Conservation (phyloP, 2,797 vertebrate genomes). For the Lerista edwardsae region DNA sequence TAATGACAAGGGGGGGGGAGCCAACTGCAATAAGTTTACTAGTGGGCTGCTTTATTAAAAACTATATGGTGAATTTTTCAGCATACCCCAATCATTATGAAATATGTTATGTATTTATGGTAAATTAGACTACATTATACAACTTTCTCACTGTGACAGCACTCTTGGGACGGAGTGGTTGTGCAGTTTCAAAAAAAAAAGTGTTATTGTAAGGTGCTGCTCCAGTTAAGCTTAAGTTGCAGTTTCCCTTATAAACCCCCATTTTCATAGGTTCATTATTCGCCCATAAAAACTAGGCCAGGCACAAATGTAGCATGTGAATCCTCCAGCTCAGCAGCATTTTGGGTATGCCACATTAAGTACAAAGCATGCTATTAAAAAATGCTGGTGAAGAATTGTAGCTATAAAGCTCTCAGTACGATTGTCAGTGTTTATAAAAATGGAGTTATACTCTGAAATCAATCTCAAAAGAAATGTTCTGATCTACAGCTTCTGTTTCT, state of each 20-base stretch:
- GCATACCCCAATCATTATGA: constrained; percentile 74
- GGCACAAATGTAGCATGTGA: constrained; percentile 62
- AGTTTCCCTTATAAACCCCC: constrained; percentile 76
- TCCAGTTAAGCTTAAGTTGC: constrained; percentile 70
- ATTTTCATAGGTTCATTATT: constrained; percentile 75
- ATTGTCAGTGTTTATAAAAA: not conserved
- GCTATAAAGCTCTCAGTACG: not conserved
- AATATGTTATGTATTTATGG: constrained; percentile 76
- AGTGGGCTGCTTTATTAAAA: constrained; percentile 75
- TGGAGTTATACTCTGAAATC: not conserved
- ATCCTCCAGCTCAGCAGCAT: constrained; percentile 53
- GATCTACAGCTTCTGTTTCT: not conserved
- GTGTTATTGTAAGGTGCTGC: constrained; percentile 66
- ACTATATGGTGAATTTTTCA: constrained; percentile 72
- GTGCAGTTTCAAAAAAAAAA: constrained; percentile 63
- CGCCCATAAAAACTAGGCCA: constrained; percentile 70
- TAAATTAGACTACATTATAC: constrained; percentile 73
- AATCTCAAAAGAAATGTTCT: constrained; percentile 7
- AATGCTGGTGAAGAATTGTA: not conserved
- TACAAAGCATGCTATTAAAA: constrained; percentile 28
- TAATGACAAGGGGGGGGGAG: constrained; percentile 60
- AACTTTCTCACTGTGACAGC: constrained; percentile 66
- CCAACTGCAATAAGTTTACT: constrained; percentile 69
- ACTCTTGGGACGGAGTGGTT: constrained; percentile 69
- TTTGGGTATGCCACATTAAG: constrained; percentile 21